Base-by-base conservation (phyloP, 2,797 vertebrate genomes). In the Eutrigla gurnardus region DNA sequence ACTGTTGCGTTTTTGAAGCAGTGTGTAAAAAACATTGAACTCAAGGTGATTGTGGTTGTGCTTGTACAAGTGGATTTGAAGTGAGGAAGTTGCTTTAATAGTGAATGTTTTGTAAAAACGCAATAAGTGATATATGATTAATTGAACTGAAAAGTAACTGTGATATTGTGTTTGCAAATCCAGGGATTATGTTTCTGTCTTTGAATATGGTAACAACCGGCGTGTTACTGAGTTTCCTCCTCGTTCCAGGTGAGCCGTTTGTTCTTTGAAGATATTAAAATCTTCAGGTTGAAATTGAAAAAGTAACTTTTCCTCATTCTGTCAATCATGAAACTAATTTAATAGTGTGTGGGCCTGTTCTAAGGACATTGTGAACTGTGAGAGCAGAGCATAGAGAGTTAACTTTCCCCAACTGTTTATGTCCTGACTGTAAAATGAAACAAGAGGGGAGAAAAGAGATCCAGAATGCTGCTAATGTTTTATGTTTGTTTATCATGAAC, bases 171-270 rank as follows among this genome's bases (percentile, higher is more conserved):
- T 60, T 71, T 70, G 12, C 6, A 36, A 25, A 62, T 59, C 42
- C 50, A 77, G 65, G 49, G 18, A 33, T 3, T 25, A 10, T 7
- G 36, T 36, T 45, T 67, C 50, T 61, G 50, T 36, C 18, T 69
- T 42, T 64, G 35, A 85, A 54, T 1, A 25, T 69, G 54, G 7
- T 32, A 63, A 63, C 25, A 7, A 10, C 15, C 53, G 42, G 0
- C 25, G 10, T 81, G 50, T 69, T 83, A 10, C 32, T 88, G 57
- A 59, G 17, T 40, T 2, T 81, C 58, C 10, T 76, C 61, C 75
- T 76, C 17, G 15, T 78, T 52, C 60, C 84, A 69, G 85, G 85
- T 90, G 57, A 87, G 85, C 18, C 50, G 13, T 64, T 59, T 46
- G 9, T 45, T 11, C 14, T 9, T 57, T 59, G 4, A 25, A 52